Percentiles rank a stretch among this genome's conserved stretches.
phyloP scores from a whole-genome alignment of 1,140 invertebrate species.

The Leptinotarsa undecemlineata region DNA sequence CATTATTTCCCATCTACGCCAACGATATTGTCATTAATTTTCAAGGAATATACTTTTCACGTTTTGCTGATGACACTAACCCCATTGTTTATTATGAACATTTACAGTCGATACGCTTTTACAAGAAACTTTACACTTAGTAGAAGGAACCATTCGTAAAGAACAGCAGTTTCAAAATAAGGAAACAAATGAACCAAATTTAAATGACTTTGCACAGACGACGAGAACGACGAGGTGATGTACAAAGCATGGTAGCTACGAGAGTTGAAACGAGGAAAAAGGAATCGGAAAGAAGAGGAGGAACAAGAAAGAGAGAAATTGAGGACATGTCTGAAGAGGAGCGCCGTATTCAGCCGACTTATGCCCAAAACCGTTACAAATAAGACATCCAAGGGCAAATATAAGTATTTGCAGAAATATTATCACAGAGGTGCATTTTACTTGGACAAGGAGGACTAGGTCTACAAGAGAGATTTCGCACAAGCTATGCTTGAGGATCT shows the following conservation, averaged over 20 bases:
- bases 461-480: slow-evolving; percentile 93
- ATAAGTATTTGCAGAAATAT: slow-evolving; percentile 99
- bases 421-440: slow-evolving; percentile 98
- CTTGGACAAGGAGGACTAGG: slow-evolving; percentile 91
- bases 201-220: slow-evolving; percentile 94
- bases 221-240: slow-evolving; percentile 97
- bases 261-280: slow-evolving; percentile 94
- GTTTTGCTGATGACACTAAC: too few species aligned
- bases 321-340: slow-evolving; percentile 97
- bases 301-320: slow-evolving; percentile 84
- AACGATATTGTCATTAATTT: too few species aligned
- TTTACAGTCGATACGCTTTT: slow-evolving; percentile 51
- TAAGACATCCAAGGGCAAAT: slow-evolving; percentile 96
- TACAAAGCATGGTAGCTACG: slow-evolving; percentile 98
- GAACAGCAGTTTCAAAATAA: slow-evolving; percentile 65
- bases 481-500: slow-evolving; percentile 97
- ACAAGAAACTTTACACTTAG: slow-evolving; percentile 80
- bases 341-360: slow-evolving; percentile 80
- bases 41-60: too few species aligned
- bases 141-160: slow-evolving; percentile 86
- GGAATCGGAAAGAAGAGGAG: slow-evolving; percentile 94
- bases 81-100: too few species aligned
- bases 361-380: slow-evolving; percentile 96
- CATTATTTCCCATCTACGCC: too few species aligned
- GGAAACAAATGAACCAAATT: slow-evolving; percentile 65